Base-by-base conservation (phyloP, 1,140 invertebrate genomes). In the Drosophila persimilis region DNA sequence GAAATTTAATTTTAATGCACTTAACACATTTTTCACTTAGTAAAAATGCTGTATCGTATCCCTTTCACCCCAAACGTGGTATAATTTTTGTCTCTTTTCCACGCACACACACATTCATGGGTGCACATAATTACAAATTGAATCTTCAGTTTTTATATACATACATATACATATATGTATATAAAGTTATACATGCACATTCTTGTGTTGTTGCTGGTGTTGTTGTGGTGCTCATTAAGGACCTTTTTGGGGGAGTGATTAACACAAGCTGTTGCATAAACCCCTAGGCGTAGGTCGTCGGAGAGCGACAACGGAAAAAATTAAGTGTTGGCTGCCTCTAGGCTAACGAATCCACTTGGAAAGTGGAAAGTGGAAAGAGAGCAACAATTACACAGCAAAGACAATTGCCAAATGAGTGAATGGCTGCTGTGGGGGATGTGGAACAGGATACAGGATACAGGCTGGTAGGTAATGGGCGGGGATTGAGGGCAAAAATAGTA, bases 1-100 rank as follows among this genome's bases (percentile, higher is more conserved):
- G 52, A 81, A 81, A 81, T 81, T 81, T 81, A 73, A 81, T 81
- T 77, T 81, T 81, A 81, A 81, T 83, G 70, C 79, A 81, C 79
- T 81, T 81, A 81, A 81, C 78, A 81, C 78, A 73, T 81, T 81
- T 81, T 81, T 81, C 78, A 81, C 73, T 81, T 77, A 67, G 31
- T 9, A 31, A 31, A 31, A 31, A 62, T 62, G 60, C 66, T 69
- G 76, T 41, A 56, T 69, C 85, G 76, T 73, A 75, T 71, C 39
- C 48, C 4, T 53, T 35, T 41, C 29, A 31, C 0, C 31, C 52
- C 57, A 9, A 57, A 50, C 31, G 51, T 39, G 53, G 44, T 48
- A 58, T 60, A 57, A 60, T 60, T 67, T 67, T 54, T 59, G 51
- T 69, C 15, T 44, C 11, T 63, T 53, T 52, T 58, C 46, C 62